A percentile compares a stretch with the other conserved stretches of the same genome.
These are phyloP conservation scores for Netelia inedita DNA, from an alignment of 2,888 invertebrate species.

Conservation along the genomic window DNA sequence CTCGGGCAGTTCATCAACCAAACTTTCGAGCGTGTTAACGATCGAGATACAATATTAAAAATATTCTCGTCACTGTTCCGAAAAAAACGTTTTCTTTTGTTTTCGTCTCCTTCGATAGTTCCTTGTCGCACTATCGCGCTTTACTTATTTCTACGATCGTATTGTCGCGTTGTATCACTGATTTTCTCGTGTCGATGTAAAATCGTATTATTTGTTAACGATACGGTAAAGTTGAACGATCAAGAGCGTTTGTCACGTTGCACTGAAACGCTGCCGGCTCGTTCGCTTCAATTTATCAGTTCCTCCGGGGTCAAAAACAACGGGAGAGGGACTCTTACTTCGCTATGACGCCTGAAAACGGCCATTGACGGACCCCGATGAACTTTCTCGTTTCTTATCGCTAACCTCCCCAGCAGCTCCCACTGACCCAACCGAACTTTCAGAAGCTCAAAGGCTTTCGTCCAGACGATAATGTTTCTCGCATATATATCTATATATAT, in stretches of 20 bases:
- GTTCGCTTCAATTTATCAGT: constrained; percentile 72
- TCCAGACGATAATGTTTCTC: constrained; percentile 10
- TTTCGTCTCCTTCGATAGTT: background rate
- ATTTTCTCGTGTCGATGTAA: background rate
- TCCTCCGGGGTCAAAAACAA: constrained; percentile 48
- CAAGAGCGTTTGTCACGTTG: constrained; percentile 49
- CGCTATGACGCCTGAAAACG: constrained; percentile 50
- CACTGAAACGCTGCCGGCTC: constrained; percentile 57
- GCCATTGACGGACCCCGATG: constrained; percentile 64
- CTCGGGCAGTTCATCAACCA: constrained; percentile 75
- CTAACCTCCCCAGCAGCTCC: constrained; percentile 51
- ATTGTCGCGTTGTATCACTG: constrained; percentile 43
- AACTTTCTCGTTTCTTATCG: constrained; percentile 58
- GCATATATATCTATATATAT: background rate
- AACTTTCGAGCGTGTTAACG: constrained; percentile 28
- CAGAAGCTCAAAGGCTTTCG: constrained; percentile 28
- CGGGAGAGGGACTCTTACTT: constrained; percentile 13
- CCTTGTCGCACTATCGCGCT: background rate
- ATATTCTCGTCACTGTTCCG: background rate
- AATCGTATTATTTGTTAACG: background rate
- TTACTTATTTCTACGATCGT: constrained; percentile 34
- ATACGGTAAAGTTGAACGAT: constrained; percentile 14
- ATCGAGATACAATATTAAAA: constrained; percentile 27
- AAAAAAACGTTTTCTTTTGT: background rate
- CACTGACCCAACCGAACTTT: constrained; percentile 51